These are phyloP conservation scores for Pipa parva DNA, from an alignment of 2,113 vertebrate species.

Conservation along the genomic window DNA sequence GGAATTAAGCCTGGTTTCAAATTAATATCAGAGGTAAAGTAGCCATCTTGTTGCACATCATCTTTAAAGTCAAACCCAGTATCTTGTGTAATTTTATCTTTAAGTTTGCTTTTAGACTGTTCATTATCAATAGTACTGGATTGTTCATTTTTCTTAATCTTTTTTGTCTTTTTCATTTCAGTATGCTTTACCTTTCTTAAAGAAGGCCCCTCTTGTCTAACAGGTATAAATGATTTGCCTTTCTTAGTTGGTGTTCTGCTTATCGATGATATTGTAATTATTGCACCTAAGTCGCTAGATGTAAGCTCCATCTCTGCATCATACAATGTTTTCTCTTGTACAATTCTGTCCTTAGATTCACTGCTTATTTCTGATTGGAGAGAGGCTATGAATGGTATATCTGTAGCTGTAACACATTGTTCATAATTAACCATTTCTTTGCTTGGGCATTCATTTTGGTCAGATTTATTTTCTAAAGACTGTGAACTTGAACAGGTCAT, in stretches of 20 bases:
- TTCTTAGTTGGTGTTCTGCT: constrained; percentile 36
- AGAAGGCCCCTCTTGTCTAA: constrained; percentile 1
- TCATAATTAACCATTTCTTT: neutral
- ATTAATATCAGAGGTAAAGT: neutral
- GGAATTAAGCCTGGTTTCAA: neutral
- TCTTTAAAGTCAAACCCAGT: neutral
- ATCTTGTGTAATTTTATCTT: constrained; percentile 10
- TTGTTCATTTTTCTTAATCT: neutral
- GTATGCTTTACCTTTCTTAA: constrained; percentile 37
- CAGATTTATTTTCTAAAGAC: constrained; percentile 15
- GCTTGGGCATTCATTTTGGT: neutral
- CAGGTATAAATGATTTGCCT: constrained; percentile 38
- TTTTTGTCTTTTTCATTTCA: constrained; percentile 14
- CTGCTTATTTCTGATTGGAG: neutral
- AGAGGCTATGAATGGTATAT: neutral
- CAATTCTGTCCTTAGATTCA: neutral
- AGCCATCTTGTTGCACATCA: neutral
- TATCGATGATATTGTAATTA: constrained; percentile 39
- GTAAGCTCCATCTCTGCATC: constrained; percentile 8
- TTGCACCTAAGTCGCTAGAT: neutral
- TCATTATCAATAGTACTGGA: constrained; percentile 6
- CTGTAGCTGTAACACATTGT: neutral
- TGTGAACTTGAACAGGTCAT: constrained; percentile 38
- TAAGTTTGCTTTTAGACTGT: constrained; percentile 23
- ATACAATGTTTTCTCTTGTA: constrained; percentile 34